Base-by-base conservation (phyloP, 37 sponge, comb jelly and placozoan species). In the Haliclona indistincta region DNA sequence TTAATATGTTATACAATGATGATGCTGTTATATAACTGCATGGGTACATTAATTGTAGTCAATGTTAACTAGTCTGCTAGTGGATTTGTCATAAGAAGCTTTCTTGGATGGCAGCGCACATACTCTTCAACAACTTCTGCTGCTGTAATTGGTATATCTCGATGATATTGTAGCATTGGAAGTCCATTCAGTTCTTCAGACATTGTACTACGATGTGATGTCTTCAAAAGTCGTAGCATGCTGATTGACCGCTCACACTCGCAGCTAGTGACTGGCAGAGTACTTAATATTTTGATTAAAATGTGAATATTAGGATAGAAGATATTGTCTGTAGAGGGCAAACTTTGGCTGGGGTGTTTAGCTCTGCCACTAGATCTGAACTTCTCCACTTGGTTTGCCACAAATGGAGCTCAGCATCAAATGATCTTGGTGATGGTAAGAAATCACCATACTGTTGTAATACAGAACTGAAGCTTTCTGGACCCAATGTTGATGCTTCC, bases 241-340 rank as follows among this genome's bases (percentile, higher is more conserved):
- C 81, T 80, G 54, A 86, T 80, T 1, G 87, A 80, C 54, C 76
- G 54, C 53, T 86, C 86, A 75, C 87, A 74, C 47, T 86, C 81
- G 62, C 81, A 86, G 64, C 87, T 80, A 13, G 81, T 86, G 19
- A 86, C 70, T 47, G 87, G 87, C 30, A 80, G 39, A 25, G 86
- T 80, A 36, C 75, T 63, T 52, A 79, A 22, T 38, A 86, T 79
- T 13, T 19, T 62, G 41, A 84, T 26, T 23, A 86, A 43, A 30
- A 70, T 52, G 61, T 43, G 64, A 45, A 87, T 87, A 55, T 87
- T 68, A 2, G 66, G 81, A 69, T 47, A 80, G 56, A 71, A 84
- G 72, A 77, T 78, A 6, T 64, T 10, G 65, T 84, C 78, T 34
- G 78, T 70, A 56, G 49, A 35, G 28, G 55, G 19, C 56, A 84